Evolutionary conservation across 2,113 vertebrate species (phyloP), one percentile per base, ranked within the genome.

Genomic region (Cyanoliseus patagonus): DNA sequence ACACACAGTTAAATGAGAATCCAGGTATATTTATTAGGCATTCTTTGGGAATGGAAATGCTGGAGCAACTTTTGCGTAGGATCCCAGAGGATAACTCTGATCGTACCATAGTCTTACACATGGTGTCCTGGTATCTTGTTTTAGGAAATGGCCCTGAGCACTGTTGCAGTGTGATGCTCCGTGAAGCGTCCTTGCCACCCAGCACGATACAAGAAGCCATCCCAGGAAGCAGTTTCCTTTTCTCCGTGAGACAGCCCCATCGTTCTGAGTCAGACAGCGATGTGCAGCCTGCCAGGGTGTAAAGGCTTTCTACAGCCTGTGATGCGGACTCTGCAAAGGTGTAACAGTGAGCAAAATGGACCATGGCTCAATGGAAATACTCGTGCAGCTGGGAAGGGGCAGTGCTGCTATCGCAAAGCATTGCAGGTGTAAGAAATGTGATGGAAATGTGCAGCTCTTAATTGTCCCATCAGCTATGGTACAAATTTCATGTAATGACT

Each of bases 181-280:
- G 39, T 46, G 19, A 59, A 55, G n/a, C 3, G 9, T 33, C 33
- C 24, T 24, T 27, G 3, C 69, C 17, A 41, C 41, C 23, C 11
- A 10, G 17, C 1, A 33, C 3, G 33, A 24, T 24, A 19, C 8
- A 11, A 33, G 51, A 47, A 73, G 66, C 66, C 33, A 17, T 12
- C 13, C 17, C 4, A 3, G 61, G 17, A 67, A 62, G 24, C 47
- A 9, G 13, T 39, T 66, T 51, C 9, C 22, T 37, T 44, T 69
- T 37, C 33, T 27, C 24, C 8, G 4, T 0, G 1, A 57, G 42
- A 24, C 8, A 44, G 42, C 42, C 5, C 15, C 10, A 13, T 42
- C 10, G 1, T 22, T 55, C 55, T 18, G 2, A 4, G 18, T 12
- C 33, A 33, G n/a, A 28, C 17, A 0, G 1, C 22, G 8, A 1